Evolutionary conservation across 2,888 invertebrate genomes (phyloP), one percentile per base, ranked within the genome.

Genomic region (Carpatolechia fugitivella): DNA sequence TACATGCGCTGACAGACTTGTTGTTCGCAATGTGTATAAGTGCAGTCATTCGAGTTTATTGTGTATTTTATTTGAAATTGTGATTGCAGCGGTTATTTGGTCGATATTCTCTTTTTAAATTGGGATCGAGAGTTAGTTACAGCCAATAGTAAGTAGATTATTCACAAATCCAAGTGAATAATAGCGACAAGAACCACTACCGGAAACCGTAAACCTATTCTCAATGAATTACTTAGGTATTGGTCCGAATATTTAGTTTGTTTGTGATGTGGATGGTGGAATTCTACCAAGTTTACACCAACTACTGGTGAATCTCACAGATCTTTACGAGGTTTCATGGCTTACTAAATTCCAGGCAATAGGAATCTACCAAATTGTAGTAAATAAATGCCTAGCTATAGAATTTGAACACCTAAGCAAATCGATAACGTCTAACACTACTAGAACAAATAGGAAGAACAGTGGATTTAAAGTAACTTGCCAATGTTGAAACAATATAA

Each of bases 1-100:
- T 82, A 74, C 59, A 61, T 44, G 49, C 83, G 86, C 79, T 86
- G 85, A 89, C 75, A 81, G 80, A 79, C 65, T 57, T 69, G 74
- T 73, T 82, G 68, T 78, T 76, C 69, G 63, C 62, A 65, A 68
- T 60, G 36, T 57, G 53, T 57, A 65, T 60, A 62, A 70, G 60
- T 69, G 71, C 69, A 76, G 71, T 61, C 58, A 63, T 73, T 69
- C 61, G 52, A 13, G 58, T 64, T 70, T 60, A 56, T 65, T 68
- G 64, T 56, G 62, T 41, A n/a, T 61, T 66, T 67, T 68, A 70
- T 69, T 64, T 59, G 64, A 62, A 63, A 62, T 67, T 59, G 58
- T 60, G 66, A 66, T 71, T 71, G 68, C 65, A 64, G 62, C 58
- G 46, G 8, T 48, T 18, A 13, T 29, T 44, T 29, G n/a, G 11